Conservation (phyloP, 2,797 vertebrate genomes). For the Alouatta caraya region DNA sequence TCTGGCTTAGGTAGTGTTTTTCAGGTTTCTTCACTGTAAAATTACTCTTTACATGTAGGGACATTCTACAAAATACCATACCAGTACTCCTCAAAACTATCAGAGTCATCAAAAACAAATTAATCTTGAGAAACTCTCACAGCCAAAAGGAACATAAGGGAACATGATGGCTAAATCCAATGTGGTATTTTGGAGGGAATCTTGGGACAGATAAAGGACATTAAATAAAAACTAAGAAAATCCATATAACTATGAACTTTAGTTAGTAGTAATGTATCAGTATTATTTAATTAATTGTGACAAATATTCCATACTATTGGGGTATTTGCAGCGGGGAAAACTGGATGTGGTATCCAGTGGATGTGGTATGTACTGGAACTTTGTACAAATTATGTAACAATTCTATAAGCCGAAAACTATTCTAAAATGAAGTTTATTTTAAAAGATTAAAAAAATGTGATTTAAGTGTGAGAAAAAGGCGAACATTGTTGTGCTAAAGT, state of each 20-base stretch:
- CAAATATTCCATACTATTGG: neutral
- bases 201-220: neutral
- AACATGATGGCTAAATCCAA: neutral
- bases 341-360: rapidly evolving
- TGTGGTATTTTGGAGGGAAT: neutral
- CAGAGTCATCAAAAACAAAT: neutral
- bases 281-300: neutral
- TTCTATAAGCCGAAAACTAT: neutral
- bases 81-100: neutral
- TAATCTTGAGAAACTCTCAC: neutral
- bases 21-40: neutral
- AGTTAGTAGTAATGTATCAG: neutral
- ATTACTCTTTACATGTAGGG: neutral
- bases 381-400: neutral
- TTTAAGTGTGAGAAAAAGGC: neutral
- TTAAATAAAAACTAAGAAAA: neutral
- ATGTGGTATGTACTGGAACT: neutral
- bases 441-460: neutral
- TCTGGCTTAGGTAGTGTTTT: neutral
- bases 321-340: neutral
- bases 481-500: neutral
- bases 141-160: neutral
- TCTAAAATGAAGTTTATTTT: neutral
- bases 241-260: neutral
- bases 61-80: neutral